Evolutionary conservation across 2,113 vertebrate species (phyloP).

Genomic region (Menidia beryllina): DNA sequence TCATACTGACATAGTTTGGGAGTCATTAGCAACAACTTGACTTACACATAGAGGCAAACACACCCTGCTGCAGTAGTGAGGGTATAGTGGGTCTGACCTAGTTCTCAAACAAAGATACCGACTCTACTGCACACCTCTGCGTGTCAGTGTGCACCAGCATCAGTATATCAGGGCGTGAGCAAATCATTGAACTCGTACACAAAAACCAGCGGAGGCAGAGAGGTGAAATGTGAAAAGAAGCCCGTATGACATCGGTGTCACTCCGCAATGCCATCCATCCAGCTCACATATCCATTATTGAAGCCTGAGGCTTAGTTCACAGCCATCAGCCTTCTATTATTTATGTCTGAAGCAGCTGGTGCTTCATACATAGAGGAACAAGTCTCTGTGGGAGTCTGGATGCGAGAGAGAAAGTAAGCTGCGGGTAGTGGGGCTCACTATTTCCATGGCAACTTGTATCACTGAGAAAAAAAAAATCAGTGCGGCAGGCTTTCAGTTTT

Average conservation of each 20-base stretch:
- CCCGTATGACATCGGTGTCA: constrained; percentile 57
- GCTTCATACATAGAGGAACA: constrained; percentile 74
- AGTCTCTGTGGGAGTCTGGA: constrained; percentile 66
- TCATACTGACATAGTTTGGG: constrained; percentile 28
- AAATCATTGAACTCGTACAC: constrained; percentile 10
- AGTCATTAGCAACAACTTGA: constrained; percentile 41
- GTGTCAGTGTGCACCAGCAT: constrained; percentile 49
- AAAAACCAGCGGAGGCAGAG: constrained; percentile 7
- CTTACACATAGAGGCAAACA: constrained; percentile 22
- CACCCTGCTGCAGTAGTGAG: constrained; percentile 48
- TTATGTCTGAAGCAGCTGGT: constrained; percentile 82
- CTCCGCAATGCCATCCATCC: constrained; percentile 76
- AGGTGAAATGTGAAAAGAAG: constrained; percentile 47
- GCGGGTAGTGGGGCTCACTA: constrained; percentile 62
- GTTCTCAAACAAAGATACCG: constrained; percentile 58
- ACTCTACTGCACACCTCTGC: constrained; percentile 42
- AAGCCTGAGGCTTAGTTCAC: constrained; percentile 79
- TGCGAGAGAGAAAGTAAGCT: constrained; percentile 49
- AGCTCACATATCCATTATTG: constrained; percentile 76
- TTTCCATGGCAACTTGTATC: constrained; percentile 80
- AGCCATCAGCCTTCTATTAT: constrained; percentile 82
- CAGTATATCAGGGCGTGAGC: constrained; percentile 24
- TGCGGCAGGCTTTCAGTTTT: constrained; percentile 56
- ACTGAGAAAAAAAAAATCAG: constrained; percentile 41
- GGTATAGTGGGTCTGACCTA: constrained; percentile 68